Conservation (phyloP, 2,113 vertebrate species). For the Nycticorax nycticorax region DNA sequence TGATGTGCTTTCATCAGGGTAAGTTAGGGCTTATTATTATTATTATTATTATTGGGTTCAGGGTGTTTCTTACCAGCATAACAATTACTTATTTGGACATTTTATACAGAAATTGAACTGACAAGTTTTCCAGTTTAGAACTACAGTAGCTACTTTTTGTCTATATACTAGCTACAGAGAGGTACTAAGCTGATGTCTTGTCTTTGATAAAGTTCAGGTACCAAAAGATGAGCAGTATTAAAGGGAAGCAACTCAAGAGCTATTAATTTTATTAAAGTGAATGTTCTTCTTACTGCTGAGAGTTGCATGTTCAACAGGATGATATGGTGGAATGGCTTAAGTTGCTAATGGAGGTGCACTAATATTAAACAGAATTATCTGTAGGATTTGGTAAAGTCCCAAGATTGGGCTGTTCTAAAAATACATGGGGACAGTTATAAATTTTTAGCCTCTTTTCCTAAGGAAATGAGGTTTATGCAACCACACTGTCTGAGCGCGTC, state of each 20-base stretch:
- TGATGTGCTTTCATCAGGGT: background rate
- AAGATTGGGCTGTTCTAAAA: background rate
- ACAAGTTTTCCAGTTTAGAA: background rate
- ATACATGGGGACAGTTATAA: background rate
- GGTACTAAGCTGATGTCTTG: background rate
- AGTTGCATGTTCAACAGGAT: background rate
- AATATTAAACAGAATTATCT: background rate
- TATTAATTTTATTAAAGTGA: background rate
- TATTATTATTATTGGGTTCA: background rate
- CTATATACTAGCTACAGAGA: background rate
- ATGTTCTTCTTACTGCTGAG: background rate
- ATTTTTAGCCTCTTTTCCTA: background rate
- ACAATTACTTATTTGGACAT: background rate
- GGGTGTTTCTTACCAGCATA: background rate
- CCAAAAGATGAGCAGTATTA: background rate
- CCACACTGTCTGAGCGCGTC: background rate
- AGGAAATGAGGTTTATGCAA: constrained; percentile 36
- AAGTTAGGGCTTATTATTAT: background rate
- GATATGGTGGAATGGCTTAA: background rate
- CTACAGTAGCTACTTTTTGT: background rate
- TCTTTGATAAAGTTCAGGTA: background rate
- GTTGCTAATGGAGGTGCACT: background rate
- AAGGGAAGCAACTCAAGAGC: background rate
- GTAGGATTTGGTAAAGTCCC: background rate
- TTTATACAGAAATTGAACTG: background rate